Evolutionary conservation across 2,888 invertebrate species (phyloP), one percentile per base, ranked within the genome.

Genomic region (Acrobasis repandana): DNA sequence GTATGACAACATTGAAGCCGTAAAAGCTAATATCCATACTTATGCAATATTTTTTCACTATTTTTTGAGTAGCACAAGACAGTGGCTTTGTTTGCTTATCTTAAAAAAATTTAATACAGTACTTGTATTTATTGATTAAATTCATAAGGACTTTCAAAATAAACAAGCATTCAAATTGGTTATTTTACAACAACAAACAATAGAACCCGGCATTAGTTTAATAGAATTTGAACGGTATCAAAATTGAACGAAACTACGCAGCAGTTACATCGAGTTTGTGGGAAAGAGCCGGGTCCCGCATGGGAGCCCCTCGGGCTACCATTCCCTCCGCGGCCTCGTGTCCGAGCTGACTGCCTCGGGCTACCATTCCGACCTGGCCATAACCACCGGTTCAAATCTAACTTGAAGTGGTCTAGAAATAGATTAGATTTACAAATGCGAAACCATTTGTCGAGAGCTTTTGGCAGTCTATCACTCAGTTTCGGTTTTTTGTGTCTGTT

Each of bases 241-340:
- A 56, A 62, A 59, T 50, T 56, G 62, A 59, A 59, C 52, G 60
- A 60, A 60, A 60, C 52, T 34, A 60, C 59, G 60, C 58, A 61
- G 72, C 74, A 74, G 80, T 82, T 77, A 78, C 70, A 70, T 76
- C 65, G 72, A 73, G 63, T 76, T 80, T 81, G 88, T 90, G 90
- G 88, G 90, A 91, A 90, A 79, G 73, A 71, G 70, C 72, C 71
- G 72, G 71, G 70, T 76, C 70, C 72, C 69, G 77, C 83, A 74
- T 81, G 83, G 79, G 87, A 85, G 85, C 86, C 83, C 84, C 80
- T 73, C 74, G 72, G 86, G 86, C 81, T 75, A 72, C 71, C 78
- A 79, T 86, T 86, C 85, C 81, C 85, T 82, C 72, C 79, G 80
- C 78, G 83, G 77, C 77, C 76, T 75, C 76, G 73, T 73, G 74